A percentile compares a stretch with the other conserved stretches of the same genome.
Conservation (phyloP, 2,113 vertebrate species). For the Microcebus jonahi region DNA sequence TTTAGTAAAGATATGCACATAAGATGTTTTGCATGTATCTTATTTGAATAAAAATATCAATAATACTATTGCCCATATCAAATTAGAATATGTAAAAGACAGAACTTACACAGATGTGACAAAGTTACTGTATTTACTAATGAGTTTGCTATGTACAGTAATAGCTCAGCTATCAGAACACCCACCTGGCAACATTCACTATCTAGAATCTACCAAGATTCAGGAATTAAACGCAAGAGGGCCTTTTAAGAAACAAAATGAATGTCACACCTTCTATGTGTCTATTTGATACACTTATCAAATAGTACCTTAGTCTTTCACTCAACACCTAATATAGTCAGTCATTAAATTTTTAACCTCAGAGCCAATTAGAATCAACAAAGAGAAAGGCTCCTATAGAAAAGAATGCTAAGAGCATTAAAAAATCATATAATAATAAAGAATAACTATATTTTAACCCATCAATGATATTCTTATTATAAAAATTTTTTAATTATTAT, state of each 20-base stretch:
- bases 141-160: not conserved
- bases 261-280: not conserved
- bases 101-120: not conserved
- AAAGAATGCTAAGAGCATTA: not conserved
- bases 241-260: not conserved
- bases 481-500: not conserved
- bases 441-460: not conserved
- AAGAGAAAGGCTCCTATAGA: not conserved
- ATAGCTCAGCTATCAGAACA: not conserved
- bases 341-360: not conserved
- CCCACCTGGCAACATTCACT: not conserved
- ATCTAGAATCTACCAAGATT: not conserved
- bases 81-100: not conserved
- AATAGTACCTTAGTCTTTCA: not conserved
- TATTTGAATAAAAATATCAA: constrained; percentile 27
- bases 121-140: not conserved
- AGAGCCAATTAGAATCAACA: not conserved
- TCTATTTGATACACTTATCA: not conserved
- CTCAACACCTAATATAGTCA: not conserved
- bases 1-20: not conserved
- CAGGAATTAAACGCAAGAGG: not conserved
- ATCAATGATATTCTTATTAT: not conserved
- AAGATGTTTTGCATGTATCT: not conserved
- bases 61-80: not conserved
- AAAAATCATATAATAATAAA: not conserved